Percentiles rank a stretch among this genome's conserved stretches.
Evolutionary conservation across 1,140 invertebrate genomes (phyloP).

Genomic region (Lethrus apterus): DNA sequence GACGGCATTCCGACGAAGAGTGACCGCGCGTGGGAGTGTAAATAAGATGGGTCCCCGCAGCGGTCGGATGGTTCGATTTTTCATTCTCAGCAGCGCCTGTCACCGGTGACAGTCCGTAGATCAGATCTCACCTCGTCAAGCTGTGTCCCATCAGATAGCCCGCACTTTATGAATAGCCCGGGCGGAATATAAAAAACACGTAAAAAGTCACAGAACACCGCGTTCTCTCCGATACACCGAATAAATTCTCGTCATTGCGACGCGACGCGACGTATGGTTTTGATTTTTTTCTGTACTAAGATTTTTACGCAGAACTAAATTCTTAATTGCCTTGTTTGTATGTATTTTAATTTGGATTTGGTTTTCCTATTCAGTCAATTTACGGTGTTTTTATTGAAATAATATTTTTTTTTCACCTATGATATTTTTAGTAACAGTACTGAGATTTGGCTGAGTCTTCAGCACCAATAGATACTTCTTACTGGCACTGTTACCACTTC

Average conservation of each 20-base stretch:
- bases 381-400: too few relatives aligned
- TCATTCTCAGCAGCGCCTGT: conserved; percentile 27
- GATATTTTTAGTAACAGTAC: too few relatives aligned
- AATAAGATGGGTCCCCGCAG: conserved; percentile 11
- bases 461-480: too few relatives aligned
- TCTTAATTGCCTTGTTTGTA: too few relatives aligned
- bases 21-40: conserved; percentile 12
- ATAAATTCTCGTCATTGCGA: conserved; percentile 10
- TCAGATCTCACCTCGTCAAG: conserved; percentile 29
- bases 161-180: conserved; percentile 19
- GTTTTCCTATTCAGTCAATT: too few relatives aligned
- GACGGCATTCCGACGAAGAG: too few relatives aligned
- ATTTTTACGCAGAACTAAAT: too few relatives aligned
- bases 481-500: too few relatives aligned
- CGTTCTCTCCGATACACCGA: conserved; percentile 7
- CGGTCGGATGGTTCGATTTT: conserved; percentile 25
- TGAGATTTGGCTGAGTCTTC: too few relatives aligned
- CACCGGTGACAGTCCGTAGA: conserved; percentile 25
- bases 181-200: conserved; percentile 10
- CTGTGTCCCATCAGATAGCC: conserved; percentile 20
- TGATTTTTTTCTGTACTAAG: too few relatives aligned
- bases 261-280: conserved; percentile 3
- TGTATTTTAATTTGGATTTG: too few relatives aligned
- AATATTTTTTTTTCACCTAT: too few relatives aligned
- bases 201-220: conserved; percentile 7